Conservation (phyloP, 2,113 vertebrate species). For the Fregata magnificens region DNA sequence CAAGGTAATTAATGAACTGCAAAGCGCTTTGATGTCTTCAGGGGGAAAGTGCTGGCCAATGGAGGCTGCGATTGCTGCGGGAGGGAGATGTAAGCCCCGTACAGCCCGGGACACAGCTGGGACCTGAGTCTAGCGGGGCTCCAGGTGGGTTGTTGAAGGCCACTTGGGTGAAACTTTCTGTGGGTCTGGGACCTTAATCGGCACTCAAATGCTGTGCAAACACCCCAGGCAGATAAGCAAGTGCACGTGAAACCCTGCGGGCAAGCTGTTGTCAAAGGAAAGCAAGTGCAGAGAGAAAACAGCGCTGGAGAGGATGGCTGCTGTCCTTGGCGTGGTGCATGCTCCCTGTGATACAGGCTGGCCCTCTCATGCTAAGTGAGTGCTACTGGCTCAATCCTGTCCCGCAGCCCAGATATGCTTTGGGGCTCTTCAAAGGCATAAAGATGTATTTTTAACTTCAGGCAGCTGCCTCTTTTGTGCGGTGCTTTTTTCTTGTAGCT, state of each 20-base stretch:
- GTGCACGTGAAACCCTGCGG: neutral
- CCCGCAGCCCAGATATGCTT: neutral
- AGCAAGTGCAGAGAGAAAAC: neutral
- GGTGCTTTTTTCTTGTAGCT: neutral
- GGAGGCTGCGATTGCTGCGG: fast-evolving
- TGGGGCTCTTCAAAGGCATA: constrained; percentile 12
- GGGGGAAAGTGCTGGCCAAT: neutral
- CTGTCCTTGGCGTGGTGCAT: neutral
- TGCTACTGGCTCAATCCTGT: neutral
- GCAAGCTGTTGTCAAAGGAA: neutral
- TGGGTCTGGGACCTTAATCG: neutral
- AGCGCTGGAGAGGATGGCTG: neutral
- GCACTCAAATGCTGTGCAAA: neutral
- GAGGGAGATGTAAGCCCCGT: neutral
- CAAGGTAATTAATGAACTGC: neutral
- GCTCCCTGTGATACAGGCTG: neutral
- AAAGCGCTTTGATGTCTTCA: neutral
- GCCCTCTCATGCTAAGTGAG: neutral
- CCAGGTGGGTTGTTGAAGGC: neutral
- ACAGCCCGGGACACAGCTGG: neutral
- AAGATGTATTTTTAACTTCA: constrained; percentile 41
- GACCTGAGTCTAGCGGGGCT: neutral
- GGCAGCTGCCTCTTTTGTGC: neutral
- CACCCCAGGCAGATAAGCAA: neutral
- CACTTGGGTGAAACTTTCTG: neutral